Percentiles rank a stretch among this genome's conserved stretches.
Conservation (phyloP, 2,113 vertebrate species). For the Anarrhichthys ocellatus region DNA sequence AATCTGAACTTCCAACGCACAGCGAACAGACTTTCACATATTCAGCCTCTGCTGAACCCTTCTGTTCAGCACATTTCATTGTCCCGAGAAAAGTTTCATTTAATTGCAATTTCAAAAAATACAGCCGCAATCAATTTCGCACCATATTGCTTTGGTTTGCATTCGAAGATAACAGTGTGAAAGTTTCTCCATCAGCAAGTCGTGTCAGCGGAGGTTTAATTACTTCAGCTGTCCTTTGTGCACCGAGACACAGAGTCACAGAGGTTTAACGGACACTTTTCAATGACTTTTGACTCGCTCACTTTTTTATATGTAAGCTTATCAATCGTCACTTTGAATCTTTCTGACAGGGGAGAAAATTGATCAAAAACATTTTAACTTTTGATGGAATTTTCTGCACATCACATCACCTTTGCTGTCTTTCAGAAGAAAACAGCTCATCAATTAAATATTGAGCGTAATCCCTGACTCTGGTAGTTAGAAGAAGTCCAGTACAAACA, state of each 20-base stretch:
- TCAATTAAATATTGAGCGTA: not conserved
- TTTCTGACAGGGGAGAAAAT: too few species aligned
- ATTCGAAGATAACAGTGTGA: constrained; percentile 53
- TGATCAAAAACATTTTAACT: not conserved
- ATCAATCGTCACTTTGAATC: constrained; percentile 26
- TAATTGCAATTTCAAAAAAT: constrained; percentile 61
- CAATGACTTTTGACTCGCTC: constrained; percentile 19
- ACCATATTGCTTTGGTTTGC: constrained; percentile 54
- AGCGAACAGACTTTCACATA: constrained; percentile 16
- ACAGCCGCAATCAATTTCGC: constrained; percentile 69
- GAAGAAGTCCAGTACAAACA: constrained; percentile 12
- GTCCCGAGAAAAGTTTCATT: constrained; percentile 55
- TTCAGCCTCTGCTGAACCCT: constrained; percentile 9
- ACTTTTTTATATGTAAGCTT: not conserved
- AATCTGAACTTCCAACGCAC: constrained; percentile 39
- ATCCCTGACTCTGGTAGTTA: not conserved
- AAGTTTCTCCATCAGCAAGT: constrained; percentile 58
- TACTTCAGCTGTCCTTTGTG: constrained; percentile 63
- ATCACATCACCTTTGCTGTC: not conserved
- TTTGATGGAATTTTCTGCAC: constrained; percentile 1
- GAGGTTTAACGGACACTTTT: constrained; percentile 40
- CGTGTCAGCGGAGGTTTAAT: constrained; percentile 61
- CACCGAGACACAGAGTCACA: constrained; percentile 28
- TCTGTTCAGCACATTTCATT: constrained; percentile 53
- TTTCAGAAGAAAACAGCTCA: not conserved